A percentile compares a stretch with the other conserved stretches of the same genome.
Conservation (phyloP, 2,113 vertebrate species). For the Oryzias javanicus region DNA sequence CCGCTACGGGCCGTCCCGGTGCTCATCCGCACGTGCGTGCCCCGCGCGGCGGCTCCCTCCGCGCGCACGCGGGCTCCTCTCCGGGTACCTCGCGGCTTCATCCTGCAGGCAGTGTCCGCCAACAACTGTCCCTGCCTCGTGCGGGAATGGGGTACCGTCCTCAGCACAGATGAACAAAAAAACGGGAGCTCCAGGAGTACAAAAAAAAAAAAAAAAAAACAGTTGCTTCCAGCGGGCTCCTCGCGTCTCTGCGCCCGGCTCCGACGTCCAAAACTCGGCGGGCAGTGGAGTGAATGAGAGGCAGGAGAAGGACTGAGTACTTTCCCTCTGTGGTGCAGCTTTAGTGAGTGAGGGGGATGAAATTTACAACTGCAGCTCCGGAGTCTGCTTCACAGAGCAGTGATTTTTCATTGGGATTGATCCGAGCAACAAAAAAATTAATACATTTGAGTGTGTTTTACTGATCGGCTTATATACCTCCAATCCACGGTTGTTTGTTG, state of each 20-base stretch:
- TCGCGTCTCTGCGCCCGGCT: conserved; percentile 12
- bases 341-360: conserved; percentile 12
- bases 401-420: conserved; percentile 47
- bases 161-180: background rate
- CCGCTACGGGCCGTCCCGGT: conserved; percentile 24
- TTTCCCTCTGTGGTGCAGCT: conserved; percentile 17
- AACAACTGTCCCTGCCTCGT: conserved; percentile 25
- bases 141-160: conserved; percentile 18
- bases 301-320: background rate
- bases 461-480: conserved; percentile 66
- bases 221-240: conserved; percentile 18
- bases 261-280: conserved; percentile 32
- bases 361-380: conserved; percentile 18
- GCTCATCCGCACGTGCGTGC: conserved; percentile 16
- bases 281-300: conserved; percentile 7
- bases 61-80: conserved; percentile 16
- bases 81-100: conserved; percentile 40
- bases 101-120: conserved; percentile 18
- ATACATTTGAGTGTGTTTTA: conserved; percentile 60
- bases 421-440: conserved; percentile 50
- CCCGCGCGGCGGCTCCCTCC: conserved; percentile 20
- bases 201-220: background rate
- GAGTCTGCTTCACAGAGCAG: conserved; percentile 34
- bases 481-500: conserved; percentile 63
- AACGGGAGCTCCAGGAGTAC: conserved; percentile 26